Evolutionary conservation across 2,113 vertebrate species (phyloP).

Genomic region (Addax nasomaculatus): DNA sequence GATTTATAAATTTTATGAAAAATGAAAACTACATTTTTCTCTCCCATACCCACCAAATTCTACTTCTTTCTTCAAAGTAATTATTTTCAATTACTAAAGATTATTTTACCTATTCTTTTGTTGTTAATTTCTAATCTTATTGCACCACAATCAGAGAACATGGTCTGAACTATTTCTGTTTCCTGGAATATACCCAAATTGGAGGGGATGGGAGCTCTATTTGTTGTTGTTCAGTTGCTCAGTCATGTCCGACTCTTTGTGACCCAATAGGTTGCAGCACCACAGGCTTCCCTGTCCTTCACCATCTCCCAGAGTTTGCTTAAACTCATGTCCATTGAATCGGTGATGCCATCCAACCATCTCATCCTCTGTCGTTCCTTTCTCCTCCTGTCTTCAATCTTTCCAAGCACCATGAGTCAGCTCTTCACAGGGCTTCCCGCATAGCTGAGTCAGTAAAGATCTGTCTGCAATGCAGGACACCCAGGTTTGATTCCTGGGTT

Average conservation of each 20-base stretch:
- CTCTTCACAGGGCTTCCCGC: neutral
- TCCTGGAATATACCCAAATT: neutral
- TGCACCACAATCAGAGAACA: neutral
- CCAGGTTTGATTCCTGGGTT: neutral
- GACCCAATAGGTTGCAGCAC: neutral
- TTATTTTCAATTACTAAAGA: slow-evolving; percentile 12
- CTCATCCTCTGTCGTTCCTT: neutral
- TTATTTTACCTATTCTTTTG: neutral
- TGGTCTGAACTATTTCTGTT: neutral
- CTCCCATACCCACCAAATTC: neutral
- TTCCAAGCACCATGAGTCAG: neutral
- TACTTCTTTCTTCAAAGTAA: neutral
- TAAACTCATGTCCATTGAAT: neutral
- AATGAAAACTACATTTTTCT: neutral
- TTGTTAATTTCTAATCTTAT: neutral
- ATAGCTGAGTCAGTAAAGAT: neutral
- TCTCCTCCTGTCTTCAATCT: neutral
- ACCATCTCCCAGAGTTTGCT: neutral
- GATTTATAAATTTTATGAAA: neutral
- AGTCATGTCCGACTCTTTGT: neutral
- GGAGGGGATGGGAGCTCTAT: neutral
- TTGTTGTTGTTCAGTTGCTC: neutral
- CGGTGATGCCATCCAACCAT: neutral
- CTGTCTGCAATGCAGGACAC: neutral
- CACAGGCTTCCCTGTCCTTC: neutral